These are phyloP conservation scores for Cecidostiba fungosa DNA, from an alignment of 2,888 invertebrate species.

Conservation along the genomic window DNA sequence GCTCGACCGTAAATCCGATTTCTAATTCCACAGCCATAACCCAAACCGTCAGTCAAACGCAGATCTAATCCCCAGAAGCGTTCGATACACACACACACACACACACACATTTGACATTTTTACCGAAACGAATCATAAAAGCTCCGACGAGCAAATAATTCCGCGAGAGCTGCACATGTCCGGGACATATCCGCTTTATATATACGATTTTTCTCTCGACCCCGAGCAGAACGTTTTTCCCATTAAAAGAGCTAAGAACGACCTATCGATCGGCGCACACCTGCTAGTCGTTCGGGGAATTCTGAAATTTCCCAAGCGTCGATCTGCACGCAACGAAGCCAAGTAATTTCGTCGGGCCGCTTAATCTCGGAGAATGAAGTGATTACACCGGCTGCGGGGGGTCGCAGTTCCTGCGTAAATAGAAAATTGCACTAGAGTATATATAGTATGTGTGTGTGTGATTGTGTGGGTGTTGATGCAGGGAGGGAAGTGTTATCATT, in stretches of 20 bases:
- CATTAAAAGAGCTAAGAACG: background rate
- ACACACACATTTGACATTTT: background rate
- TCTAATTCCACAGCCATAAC: background rate
- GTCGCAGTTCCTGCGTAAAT: background rate
- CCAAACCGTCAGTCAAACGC: background rate
- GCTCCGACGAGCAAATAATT: slow-evolving; percentile 4
- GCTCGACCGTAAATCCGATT: background rate
- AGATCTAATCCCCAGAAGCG: background rate
- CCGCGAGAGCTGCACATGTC: background rate
- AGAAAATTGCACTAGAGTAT: slow-evolving; percentile 1
- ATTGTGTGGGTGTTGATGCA: background rate
- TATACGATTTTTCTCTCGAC: background rate
- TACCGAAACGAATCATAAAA: slow-evolving; percentile 2
- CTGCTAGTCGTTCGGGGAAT: slow-evolving; percentile 11
- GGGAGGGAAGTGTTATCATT: background rate
- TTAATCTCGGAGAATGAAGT: slow-evolving; percentile 35
- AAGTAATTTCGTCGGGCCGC: slow-evolving; percentile 29
- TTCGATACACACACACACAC: background rate
- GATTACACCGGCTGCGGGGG: background rate
- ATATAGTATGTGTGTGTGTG: background rate
- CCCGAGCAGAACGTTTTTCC: background rate
- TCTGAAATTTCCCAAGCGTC: slow-evolving; percentile 32
- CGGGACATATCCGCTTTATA: background rate
- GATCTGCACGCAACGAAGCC: background rate
- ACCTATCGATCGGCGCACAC: background rate